A percentile compares a stretch with the other conserved stretches of the same genome.
phyloP scores from a whole-genome alignment of 92 coral and sea anemone genomes.

The Pocillopora meandrina region DNA sequence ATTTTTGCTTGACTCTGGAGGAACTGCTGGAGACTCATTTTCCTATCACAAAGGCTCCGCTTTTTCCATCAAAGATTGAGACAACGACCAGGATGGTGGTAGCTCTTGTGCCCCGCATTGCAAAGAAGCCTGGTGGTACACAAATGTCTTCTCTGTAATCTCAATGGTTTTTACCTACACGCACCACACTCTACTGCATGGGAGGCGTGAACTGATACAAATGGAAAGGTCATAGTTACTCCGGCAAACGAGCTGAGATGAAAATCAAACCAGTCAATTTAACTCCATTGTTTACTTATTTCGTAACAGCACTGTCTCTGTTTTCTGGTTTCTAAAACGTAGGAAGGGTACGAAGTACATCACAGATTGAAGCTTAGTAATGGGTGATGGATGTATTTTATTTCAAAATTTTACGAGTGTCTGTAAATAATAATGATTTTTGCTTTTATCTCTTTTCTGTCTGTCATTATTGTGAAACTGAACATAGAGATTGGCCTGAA shows the following conservation, averaged over 20 bases:
- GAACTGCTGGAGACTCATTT: constrained; percentile 21
- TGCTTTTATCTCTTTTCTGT: too few species aligned
- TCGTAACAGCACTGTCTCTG: too few species aligned
- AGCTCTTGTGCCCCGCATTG: background rate
- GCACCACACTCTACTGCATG: constrained; percentile 38
- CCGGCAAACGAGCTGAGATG: constrained; percentile 49
- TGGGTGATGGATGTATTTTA: too few species aligned
- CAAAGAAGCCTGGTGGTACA: constrained; percentile 52
- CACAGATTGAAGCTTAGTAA: too few species aligned
- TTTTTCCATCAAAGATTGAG: constrained; percentile 37
- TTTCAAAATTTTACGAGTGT: too few species aligned
- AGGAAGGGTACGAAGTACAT: too few species aligned
- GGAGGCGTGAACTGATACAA: constrained; percentile 38
- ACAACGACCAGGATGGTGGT: background rate
- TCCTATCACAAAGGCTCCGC: background rate
- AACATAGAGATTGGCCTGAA: too few species aligned
- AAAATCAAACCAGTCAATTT: constrained; percentile 35
- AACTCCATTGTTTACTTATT: too few species aligned
- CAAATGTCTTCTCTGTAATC: constrained; percentile 8
- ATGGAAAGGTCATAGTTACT: constrained; percentile 54
- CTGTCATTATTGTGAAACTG: too few species aligned
- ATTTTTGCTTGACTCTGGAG: background rate
- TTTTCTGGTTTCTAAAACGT: too few species aligned
- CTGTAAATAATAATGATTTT: too few species aligned
- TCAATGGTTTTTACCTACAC: constrained; percentile 36